phyloP scores from a whole-genome alignment of 2,113 vertebrate species.

The Gopherus evgoodei region DNA sequence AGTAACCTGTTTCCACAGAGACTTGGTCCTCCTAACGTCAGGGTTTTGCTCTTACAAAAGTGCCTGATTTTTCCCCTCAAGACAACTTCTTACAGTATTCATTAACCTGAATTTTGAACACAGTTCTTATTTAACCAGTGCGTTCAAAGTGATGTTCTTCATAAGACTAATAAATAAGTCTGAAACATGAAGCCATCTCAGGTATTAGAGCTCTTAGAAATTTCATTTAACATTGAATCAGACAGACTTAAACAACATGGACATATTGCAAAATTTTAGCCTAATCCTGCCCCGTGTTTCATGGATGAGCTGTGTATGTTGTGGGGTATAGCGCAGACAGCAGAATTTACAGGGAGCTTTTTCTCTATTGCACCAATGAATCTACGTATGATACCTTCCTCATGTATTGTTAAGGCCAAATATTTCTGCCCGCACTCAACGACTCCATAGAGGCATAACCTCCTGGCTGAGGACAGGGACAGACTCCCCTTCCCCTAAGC shows the following conservation, averaged over 20 bases:
- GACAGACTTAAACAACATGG: not conserved
- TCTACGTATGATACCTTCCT: not conserved
- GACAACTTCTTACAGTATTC: constrained; percentile 28
- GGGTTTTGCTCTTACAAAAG: constrained; percentile 57
- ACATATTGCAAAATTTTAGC: not conserved
- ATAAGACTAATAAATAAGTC: constrained; percentile 1
- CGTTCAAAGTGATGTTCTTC: not conserved
- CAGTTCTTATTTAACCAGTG: constrained; percentile 38
- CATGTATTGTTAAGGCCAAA: not conserved
- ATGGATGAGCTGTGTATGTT: not conserved
- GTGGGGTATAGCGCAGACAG: not conserved
- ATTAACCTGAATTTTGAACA: constrained; percentile 57
- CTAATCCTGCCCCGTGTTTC: too few species aligned
- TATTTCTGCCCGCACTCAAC: not conserved
- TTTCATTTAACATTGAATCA: not conserved
- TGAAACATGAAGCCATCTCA: not conserved
- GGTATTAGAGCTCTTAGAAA: not conserved
- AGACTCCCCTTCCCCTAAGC: not conserved
- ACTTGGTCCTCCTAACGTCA: constrained; percentile 52
- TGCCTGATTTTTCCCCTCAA: not conserved
- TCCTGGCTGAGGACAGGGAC: not conserved
- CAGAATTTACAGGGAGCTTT: not conserved
- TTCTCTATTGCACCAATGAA: not conserved
- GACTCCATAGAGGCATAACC: not conserved
- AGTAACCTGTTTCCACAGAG: constrained; percentile 64